phyloP scores from a whole-genome alignment of 2,888 invertebrate genomes.

The Lingula anatina region DNA sequence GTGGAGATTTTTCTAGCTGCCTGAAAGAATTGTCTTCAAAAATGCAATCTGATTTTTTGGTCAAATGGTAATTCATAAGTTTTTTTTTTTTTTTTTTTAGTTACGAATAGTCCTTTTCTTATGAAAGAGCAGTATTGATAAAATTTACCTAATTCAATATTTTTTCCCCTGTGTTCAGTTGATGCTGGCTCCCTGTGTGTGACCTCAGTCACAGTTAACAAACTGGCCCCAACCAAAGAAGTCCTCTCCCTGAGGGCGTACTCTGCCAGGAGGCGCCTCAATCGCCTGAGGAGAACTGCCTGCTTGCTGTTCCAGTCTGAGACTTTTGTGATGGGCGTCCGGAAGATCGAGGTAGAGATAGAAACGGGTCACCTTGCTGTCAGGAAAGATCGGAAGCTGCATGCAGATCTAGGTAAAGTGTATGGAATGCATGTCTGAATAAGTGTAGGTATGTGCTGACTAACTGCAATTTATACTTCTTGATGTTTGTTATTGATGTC shows the following conservation, averaged over 20 bases:
- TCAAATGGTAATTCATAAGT: background rate
- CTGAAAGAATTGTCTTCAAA: too few species aligned
- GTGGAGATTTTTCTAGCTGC: too few species aligned
- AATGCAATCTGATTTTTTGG: background rate
- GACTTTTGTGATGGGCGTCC: slow-evolving; percentile 62
- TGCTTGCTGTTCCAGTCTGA: slow-evolving; percentile 62
- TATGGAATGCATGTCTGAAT: too few species aligned
- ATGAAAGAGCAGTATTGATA: background rate
- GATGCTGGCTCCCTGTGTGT: slow-evolving; percentile 37
- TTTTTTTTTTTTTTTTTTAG: background rate
- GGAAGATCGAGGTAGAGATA: slow-evolving; percentile 66
- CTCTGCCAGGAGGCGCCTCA: slow-evolving; percentile 44
- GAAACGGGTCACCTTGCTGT: slow-evolving; percentile 71
- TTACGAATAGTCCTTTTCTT: background rate
- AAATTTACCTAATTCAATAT: background rate
- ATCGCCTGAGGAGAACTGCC: slow-evolving; percentile 52
- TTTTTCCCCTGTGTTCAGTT: slow-evolving; percentile 34
- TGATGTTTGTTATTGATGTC: too few species aligned
- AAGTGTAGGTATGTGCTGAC: too few species aligned
- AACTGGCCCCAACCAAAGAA: slow-evolving; percentile 49
- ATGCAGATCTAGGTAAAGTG: slow-evolving; percentile 67
- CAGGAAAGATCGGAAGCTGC: slow-evolving; percentile 72
- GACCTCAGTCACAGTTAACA: slow-evolving; percentile 13
- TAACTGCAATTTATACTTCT: too few species aligned
- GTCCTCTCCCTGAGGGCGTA: slow-evolving; percentile 49